Evolutionary conservation across 1,140 invertebrate genomes (phyloP), one percentile per base, ranked within the genome.

Genomic region (Heliconius hewitsoni): DNA sequence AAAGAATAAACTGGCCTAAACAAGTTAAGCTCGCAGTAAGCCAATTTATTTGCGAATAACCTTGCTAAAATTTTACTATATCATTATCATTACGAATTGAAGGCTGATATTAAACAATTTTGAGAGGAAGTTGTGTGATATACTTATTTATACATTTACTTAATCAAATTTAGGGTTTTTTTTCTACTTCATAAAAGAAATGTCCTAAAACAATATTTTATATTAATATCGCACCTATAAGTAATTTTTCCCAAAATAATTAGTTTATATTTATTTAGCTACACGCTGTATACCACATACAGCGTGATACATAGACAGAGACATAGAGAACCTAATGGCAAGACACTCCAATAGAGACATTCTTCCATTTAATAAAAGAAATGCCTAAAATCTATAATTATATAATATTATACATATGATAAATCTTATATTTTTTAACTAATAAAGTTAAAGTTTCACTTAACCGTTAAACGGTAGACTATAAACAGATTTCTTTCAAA

Each of bases 1-100:
- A 78, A 79, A 81, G 79, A 60, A 81, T 76, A 76, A 70, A 73
- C 37, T 78, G 42, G 74, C 46, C 74, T 72, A 77, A 77, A 77
- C 77, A 81, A 80, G 76, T 81, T 77, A 39, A 77, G 77, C 60
- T 66, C 37, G 60, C 50, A 34, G 71, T 74, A 70, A 79, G 34
- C 30, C 42, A 74, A 79, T 77, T 81, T 81, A 76, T 81, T 81
- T 73, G 34, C 23, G 55, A 77, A 55, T 46, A 77, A 73, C 46
- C 11, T 75, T 37, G 72, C 39, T 76, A 60, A 73, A 70, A 77
- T 79, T 71, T 76, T 72, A 79, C 76, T 79, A n/a, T 73, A 73
- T 77, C 71, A 72, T 72, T 55, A 81, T 78, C 30, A 27, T 81
- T 75, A 34, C 55, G 55, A 75, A 18, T 66, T 75, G 30, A 66